phyloP scores from a whole-genome alignment of 2,113 vertebrate species.

The Hippotragus niger region DNA sequence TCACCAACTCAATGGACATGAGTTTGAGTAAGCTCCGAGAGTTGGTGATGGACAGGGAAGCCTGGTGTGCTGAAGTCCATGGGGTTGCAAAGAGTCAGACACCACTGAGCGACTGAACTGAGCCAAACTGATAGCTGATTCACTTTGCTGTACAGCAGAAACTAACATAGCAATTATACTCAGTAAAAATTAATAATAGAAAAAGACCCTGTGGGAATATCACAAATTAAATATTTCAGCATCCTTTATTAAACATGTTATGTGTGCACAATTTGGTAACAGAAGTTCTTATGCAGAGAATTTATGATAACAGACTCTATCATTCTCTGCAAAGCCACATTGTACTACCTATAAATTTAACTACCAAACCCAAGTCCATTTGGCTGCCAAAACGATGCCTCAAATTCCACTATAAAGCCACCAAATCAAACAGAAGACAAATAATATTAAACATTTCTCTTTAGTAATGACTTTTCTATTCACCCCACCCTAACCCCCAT shows the following conservation, averaged over 20 bases:
- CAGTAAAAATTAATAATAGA: neutral
- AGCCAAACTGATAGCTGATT: neutral
- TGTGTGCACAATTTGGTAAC: constrained; percentile 2
- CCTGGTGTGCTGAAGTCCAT: neutral
- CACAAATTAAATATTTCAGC: neutral
- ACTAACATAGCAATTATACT: neutral
- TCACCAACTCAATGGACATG: neutral
- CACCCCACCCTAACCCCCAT: constrained; percentile 5
- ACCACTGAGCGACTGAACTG: fast-evolving
- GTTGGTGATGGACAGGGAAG: neutral
- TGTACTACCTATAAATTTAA: constrained; percentile 41
- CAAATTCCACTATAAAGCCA: constrained; percentile 41
- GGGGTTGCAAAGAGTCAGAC: neutral
- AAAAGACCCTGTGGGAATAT: neutral
- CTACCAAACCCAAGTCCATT: neutral
- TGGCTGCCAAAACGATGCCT: constrained; percentile 30
- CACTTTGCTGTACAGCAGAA: neutral
- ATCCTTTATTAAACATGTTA: neutral
- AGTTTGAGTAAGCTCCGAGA: neutral
- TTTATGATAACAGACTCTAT: neutral
- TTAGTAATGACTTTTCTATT: constrained; percentile 44
- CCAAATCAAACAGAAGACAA: constrained; percentile 48
- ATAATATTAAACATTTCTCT: neutral
- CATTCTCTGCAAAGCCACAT: neutral
- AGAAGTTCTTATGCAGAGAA: constrained; percentile 27